phyloP scores from a whole-genome alignment of 2,797 vertebrate genomes.

The Siniperca undulata region DNA sequence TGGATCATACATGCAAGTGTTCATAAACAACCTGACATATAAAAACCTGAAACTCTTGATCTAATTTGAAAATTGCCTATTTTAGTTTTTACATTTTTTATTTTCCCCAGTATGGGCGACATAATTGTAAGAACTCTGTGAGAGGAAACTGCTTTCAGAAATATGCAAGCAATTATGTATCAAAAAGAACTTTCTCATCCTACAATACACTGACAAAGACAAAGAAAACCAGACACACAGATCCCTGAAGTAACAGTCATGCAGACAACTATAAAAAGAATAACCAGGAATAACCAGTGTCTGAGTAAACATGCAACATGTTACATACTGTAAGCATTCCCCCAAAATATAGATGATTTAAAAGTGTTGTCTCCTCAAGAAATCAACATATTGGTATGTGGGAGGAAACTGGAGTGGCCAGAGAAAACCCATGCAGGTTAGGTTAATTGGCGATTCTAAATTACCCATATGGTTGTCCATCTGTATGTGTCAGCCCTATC shows the following conservation, averaged over 20 bases:
- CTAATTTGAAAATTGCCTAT: not conserved
- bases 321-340: slow-evolving; percentile 25
- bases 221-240: slow-evolving; percentile 29
- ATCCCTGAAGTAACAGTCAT: slow-evolving; percentile 32
- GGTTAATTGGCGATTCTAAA: not conserved
- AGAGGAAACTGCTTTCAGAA: slow-evolving; percentile 2
- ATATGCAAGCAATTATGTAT: not conserved
- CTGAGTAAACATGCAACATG: slow-evolving; percentile 51
- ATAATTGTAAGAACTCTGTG: not conserved
- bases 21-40: not conserved
- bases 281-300: not conserved
- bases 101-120: not conserved
- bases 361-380: not conserved
- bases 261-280: slow-evolving; percentile 36
- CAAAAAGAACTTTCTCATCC: not conserved
- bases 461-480: not conserved
- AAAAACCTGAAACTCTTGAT: not conserved
- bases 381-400: not conserved
- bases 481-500: not conserved
- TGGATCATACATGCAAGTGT: not conserved
- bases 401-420: not conserved
- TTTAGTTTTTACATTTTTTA: too few relatives aligned
- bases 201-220: slow-evolving; percentile 24
- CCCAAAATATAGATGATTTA: not conserved
- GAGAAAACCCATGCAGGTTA: slow-evolving; percentile 16